phyloP scores from a whole-genome alignment of 1,140 invertebrate genomes.

The Bombus picipes region DNA sequence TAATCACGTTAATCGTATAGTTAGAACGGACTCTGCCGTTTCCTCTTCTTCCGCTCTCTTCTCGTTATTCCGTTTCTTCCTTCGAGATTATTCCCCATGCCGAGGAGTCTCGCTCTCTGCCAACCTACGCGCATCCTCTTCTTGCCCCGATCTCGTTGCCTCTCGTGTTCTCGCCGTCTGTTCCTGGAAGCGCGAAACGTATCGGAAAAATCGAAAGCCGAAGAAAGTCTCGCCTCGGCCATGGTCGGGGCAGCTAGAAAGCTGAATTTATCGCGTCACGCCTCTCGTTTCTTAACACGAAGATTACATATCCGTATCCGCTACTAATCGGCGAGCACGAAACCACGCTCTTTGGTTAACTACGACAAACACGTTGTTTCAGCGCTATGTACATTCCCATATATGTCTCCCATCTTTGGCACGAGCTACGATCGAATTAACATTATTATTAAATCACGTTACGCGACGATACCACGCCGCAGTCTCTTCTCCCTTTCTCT shows the following conservation, averaged over 20 bases:
- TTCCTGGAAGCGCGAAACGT: conserved; percentile 12
- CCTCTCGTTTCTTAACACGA: not conserved
- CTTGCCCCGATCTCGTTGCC: too few relatives aligned
- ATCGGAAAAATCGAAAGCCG: conserved; percentile 27
- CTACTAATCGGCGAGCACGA: conserved; percentile 50
- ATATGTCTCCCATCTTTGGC: conserved; percentile 79
- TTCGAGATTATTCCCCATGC: too few relatives aligned
- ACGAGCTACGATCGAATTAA: conserved; percentile 69
- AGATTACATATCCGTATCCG: conserved; percentile 8
- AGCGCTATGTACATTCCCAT: conserved; percentile 71
- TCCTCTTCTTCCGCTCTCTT: not conserved
- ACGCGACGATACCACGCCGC: not conserved
- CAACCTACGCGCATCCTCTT: too few relatives aligned
- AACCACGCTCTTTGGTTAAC: conserved; percentile 75
- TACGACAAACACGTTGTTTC: conserved; percentile 53
- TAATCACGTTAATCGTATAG: not conserved
- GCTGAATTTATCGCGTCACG: conserved; percentile 32
- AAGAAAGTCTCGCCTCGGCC: not conserved
- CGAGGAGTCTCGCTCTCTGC: conserved; percentile 5
- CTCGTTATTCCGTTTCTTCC: too few relatives aligned
- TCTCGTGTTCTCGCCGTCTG: not conserved
- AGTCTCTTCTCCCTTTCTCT: not conserved
- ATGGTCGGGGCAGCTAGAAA: conserved; percentile 6
- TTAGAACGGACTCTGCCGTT: not conserved
- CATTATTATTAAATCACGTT: conserved; percentile 47